Evolutionary conservation across 2,113 vertebrate genomes (phyloP).

Genomic region (Desmodus rotundus): DNA sequence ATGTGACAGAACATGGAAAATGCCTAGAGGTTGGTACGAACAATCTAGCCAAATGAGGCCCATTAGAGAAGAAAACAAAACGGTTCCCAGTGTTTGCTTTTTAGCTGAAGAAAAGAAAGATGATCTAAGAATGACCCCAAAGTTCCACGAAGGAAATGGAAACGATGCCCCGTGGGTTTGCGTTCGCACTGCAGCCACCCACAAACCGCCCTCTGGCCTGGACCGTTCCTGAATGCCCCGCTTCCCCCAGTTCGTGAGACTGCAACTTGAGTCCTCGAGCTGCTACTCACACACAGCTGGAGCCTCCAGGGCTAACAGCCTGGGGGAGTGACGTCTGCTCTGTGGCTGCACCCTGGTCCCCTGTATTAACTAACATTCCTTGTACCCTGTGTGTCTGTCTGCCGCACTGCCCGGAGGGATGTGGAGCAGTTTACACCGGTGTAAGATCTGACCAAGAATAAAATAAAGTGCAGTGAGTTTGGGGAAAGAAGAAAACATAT

Average conservation of each 20-base stretch:
- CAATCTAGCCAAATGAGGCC: background rate
- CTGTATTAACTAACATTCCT: background rate
- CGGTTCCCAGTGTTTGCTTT: background rate
- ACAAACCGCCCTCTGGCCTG: rapidly evolving
- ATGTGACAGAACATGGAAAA: background rate
- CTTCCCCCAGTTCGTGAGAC: background rate
- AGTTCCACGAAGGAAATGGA: background rate
- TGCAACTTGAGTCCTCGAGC: background rate
- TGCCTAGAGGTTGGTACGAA: background rate
- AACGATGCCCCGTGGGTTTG: background rate
- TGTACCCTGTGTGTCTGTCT: background rate
- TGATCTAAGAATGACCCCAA: background rate
- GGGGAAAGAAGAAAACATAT: background rate
- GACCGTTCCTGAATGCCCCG: background rate
- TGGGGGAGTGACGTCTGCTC: background rate
- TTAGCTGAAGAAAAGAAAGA: background rate
- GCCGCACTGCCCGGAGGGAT: background rate
- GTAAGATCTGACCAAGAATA: background rate
- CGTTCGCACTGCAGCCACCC: background rate
- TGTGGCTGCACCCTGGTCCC: background rate
- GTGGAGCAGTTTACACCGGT: background rate
- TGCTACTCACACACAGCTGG: background rate
- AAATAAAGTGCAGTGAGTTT: background rate
- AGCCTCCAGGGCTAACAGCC: background rate
- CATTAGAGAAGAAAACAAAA: background rate